phyloP scores from a whole-genome alignment of 2,888 invertebrate species.

The Anarsia innoxiella region DNA sequence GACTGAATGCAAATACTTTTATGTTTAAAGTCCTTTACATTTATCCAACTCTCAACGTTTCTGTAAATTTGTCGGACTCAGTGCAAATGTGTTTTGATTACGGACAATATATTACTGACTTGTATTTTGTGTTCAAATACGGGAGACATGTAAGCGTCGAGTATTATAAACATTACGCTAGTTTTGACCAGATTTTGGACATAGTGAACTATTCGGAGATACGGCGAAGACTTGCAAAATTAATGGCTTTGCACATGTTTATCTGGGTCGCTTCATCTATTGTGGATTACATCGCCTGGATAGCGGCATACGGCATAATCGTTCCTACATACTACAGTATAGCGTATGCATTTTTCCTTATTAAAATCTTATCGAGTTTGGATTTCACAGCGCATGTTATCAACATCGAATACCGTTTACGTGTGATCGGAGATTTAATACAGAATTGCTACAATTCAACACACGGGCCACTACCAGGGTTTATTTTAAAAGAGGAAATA shows the following conservation, averaged over 20 bases:
- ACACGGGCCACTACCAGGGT: background rate
- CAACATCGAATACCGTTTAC: conserved; percentile 1
- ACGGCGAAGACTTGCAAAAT: conserved; percentile 29
- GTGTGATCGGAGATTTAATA: background rate
- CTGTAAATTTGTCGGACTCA: background rate
- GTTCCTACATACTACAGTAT: background rate
- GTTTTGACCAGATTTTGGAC: conserved; percentile 40
- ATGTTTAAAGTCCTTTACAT: background rate
- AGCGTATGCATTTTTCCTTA: background rate
- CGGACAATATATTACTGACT: conserved; percentile 43
- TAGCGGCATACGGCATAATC: conserved; percentile 24
- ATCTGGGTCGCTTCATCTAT: conserved; percentile 34
- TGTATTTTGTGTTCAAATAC: conserved; percentile 43
- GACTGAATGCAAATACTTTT: too few relatives aligned
- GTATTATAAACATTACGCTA: conserved; percentile 43
- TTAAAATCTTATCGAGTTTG: conserved; percentile 4
- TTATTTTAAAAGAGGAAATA: background rate
- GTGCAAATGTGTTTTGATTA: conserved; percentile 42
- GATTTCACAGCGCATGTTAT: conserved; percentile 1
- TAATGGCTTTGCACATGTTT: conserved; percentile 26
- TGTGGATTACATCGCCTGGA: conserved; percentile 43
- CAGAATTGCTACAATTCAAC: background rate
- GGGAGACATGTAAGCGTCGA: conserved; percentile 36
- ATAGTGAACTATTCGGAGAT: conserved; percentile 27
- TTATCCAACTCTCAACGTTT: background rate